A percentile compares a stretch with the other conserved stretches of the same genome.
phyloP scores from a whole-genome alignment of 1,140 invertebrate species.

The Drosophila nasuta region DNA sequence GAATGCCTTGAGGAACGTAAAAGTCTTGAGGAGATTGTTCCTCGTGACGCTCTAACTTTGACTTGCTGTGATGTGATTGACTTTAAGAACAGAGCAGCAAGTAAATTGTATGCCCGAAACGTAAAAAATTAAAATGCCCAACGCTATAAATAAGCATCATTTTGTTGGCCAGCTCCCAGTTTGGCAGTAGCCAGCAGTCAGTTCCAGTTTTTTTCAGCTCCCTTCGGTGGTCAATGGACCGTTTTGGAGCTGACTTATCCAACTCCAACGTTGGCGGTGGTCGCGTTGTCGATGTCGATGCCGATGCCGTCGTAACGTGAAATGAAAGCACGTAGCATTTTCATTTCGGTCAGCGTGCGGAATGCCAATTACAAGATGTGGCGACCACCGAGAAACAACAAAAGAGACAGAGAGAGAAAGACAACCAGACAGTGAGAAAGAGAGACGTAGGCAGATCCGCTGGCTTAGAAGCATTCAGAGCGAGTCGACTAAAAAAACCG shows the following conservation, averaged over 20 bases:
- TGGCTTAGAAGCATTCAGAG: slow-evolving; percentile 11
- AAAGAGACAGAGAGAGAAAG: not conserved
- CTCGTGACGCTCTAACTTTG: slow-evolving; percentile 14
- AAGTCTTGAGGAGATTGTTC: slow-evolving; percentile 49
- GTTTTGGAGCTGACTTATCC: slow-evolving; percentile 63
- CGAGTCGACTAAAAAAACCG: not conserved
- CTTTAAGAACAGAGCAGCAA: slow-evolving; percentile 54
- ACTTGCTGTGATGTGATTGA: slow-evolving; percentile 63
- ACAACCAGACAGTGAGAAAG: slow-evolving; percentile 1
- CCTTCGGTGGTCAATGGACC: slow-evolving; percentile 73
- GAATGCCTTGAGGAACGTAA: slow-evolving; percentile 45
- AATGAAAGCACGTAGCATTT: slow-evolving; percentile 83
- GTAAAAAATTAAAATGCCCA: slow-evolving; percentile 75
- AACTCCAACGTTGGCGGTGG: slow-evolving; percentile 2
- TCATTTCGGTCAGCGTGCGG: slow-evolving; percentile 80
- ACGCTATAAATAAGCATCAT: slow-evolving; percentile 64
- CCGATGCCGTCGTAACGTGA: slow-evolving; percentile 55
- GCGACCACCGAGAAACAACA: slow-evolving; percentile 44
- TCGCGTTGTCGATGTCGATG: not conserved
- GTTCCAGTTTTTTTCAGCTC: slow-evolving; percentile 17
- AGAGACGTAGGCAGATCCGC: not conserved
- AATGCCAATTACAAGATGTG: slow-evolving; percentile 80
- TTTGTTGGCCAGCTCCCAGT: slow-evolving; percentile 37
- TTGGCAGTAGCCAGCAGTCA: not conserved
- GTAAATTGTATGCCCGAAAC: slow-evolving; percentile 49